Conservation (phyloP, 2,888 invertebrate species). For the Gasteruption jaculator region DNA sequence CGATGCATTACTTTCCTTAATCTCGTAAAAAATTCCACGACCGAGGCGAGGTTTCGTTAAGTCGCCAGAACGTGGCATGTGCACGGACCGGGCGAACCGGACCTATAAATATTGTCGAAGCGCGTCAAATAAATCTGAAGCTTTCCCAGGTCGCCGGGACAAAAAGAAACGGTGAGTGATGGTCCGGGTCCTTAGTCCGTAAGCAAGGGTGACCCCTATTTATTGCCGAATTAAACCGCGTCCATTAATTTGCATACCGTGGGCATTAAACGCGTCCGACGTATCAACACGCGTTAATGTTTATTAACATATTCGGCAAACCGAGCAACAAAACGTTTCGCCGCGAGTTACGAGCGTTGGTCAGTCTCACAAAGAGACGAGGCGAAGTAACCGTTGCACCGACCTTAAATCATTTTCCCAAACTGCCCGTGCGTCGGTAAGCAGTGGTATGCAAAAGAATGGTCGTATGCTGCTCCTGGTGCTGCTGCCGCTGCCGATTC, state of each 20-base stretch:
- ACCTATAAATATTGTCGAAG: slow-evolving; percentile 51
- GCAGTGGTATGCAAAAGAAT: too few relatives aligned
- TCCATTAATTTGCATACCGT: slow-evolving; percentile 50
- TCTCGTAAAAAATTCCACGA: slow-evolving; percentile 15
- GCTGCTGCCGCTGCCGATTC: too few relatives aligned
- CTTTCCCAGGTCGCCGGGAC: slow-evolving; percentile 48
- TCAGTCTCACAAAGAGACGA: too few relatives aligned
- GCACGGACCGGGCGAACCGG: slow-evolving; percentile 39
- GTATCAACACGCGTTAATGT: slow-evolving; percentile 22
- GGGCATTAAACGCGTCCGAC: slow-evolving; percentile 26
- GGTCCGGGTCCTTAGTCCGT: slow-evolving; percentile 42
- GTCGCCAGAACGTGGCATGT: slow-evolving; percentile 32
- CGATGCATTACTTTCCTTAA: slow-evolving; percentile 3
- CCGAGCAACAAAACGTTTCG: too few relatives aligned
- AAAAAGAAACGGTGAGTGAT: slow-evolving; percentile 45
- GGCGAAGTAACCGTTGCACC: too few relatives aligned
- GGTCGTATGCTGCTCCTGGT: too few relatives aligned
- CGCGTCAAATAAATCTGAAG: slow-evolving; percentile 50
- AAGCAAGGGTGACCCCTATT: slow-evolving; percentile 49
- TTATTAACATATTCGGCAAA: too few relatives aligned
- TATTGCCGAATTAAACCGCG: slow-evolving; percentile 53
- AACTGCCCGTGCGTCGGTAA: too few relatives aligned
- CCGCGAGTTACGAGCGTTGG: too few relatives aligned
- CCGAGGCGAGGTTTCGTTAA: slow-evolving; percentile 30
- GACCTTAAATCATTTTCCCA: too few relatives aligned